phyloP scores from a whole-genome alignment of 2,888 invertebrate species.

The Mongoloraphidia duomilia region DNA sequence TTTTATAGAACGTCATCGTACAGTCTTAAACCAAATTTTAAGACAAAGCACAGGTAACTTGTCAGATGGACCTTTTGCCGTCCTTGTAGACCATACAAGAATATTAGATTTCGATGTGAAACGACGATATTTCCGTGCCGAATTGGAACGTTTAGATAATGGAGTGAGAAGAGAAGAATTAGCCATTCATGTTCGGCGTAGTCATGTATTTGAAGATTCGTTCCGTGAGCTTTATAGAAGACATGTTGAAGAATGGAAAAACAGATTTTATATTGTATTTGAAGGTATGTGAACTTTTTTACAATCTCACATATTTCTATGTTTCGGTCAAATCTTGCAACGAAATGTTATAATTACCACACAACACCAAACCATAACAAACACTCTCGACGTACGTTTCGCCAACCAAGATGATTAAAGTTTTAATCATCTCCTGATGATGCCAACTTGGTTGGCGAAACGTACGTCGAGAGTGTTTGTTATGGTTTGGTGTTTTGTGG shows the following conservation, averaged over 20 bases:
- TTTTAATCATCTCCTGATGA: too few species aligned
- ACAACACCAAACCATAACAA: too few species aligned
- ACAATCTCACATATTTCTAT: too few species aligned
- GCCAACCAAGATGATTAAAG: too few species aligned
- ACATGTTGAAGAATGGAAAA: slow-evolving; percentile 79
- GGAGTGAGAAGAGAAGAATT: slow-evolving; percentile 67
- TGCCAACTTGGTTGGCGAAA: too few species aligned
- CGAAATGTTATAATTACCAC: too few species aligned
- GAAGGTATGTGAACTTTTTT: slow-evolving; percentile 44
- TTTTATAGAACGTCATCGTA: slow-evolving; percentile 60
- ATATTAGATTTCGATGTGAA: slow-evolving; percentile 85
- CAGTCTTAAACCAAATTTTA: slow-evolving; percentile 77
- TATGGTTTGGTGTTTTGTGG: too few species aligned
- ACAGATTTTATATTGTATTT: slow-evolving; percentile 81
- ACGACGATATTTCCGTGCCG: slow-evolving; percentile 72
- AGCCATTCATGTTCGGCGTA: slow-evolving; percentile 71
- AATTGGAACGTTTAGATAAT: slow-evolving; percentile 69
- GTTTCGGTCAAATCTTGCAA: neutral
- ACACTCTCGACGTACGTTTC: too few species aligned
- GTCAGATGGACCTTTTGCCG: slow-evolving; percentile 76
- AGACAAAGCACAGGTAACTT: slow-evolving; percentile 65
- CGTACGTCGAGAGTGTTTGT: too few species aligned
- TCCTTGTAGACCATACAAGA: slow-evolving; percentile 73
- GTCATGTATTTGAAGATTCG: slow-evolving; percentile 78
- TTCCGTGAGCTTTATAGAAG: slow-evolving; percentile 73